Conservation (phyloP, 2,888 invertebrate genomes). For the Drosophila kambysellisi region DNA sequence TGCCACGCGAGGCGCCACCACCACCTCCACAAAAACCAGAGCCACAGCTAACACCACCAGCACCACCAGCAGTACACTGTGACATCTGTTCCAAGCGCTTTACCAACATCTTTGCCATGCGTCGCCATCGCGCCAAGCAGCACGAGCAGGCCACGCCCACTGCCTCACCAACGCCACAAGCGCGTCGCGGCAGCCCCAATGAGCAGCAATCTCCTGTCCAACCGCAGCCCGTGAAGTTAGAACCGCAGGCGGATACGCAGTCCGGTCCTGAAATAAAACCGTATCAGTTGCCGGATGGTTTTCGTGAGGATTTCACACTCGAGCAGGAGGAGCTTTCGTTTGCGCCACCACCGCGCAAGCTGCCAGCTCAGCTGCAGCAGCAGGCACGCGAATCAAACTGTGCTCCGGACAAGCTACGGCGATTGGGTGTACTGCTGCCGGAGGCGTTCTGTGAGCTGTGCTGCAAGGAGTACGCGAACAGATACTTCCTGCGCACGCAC, state of each 20-base stretch:
- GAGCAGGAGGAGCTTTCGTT: constrained; percentile 85
- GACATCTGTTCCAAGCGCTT: constrained; percentile 91
- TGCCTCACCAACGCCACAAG: constrained; percentile 40
- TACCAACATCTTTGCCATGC: constrained; percentile 90
- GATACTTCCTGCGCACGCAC: constrained; percentile 96
- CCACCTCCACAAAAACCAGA: constrained; percentile 46
- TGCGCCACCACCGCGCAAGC: constrained; percentile 86
- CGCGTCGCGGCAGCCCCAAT: constrained; percentile 51
- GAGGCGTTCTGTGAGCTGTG: constrained; percentile 98
- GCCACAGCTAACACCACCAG: constrained; percentile 54
- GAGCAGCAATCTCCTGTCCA: constrained; percentile 25
- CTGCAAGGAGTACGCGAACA: constrained; percentile 96
- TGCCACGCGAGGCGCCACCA: constrained; percentile 52
- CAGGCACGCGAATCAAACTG: constrained; percentile 90
- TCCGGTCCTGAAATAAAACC: constrained; percentile 48
- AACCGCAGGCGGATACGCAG: constrained; percentile 31
- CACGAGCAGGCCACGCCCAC: constrained; percentile 85
- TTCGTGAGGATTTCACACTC: constrained; percentile 84
- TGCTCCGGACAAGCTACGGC: constrained; percentile 90
- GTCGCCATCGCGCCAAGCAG: constrained; percentile 89
- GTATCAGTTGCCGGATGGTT: constrained; percentile 85
- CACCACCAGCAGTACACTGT: constrained; percentile 86
- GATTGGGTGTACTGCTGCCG: constrained; percentile 92
- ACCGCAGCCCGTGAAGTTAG: constrained; percentile 48
- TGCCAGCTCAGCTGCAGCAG: constrained; percentile 88